phyloP scores from a whole-genome alignment of 2,888 invertebrate genomes.

The Drosophila flavopinicola region DNA sequence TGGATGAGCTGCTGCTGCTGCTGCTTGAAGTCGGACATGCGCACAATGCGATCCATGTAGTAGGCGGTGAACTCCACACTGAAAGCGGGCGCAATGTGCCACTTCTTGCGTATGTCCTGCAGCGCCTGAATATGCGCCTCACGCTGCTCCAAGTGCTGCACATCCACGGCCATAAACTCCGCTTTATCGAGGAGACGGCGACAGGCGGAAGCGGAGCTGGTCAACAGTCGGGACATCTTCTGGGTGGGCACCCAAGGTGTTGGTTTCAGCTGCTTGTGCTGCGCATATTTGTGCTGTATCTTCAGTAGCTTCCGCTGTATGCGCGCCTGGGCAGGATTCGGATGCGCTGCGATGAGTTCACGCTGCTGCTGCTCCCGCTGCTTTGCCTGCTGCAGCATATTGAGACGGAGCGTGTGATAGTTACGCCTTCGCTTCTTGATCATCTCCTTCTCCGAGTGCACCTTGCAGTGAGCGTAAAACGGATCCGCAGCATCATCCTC shows the following conservation, averaged over 20 bases:
- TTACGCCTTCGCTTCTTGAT: conserved; percentile 92
- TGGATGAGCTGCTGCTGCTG: conserved; percentile 90
- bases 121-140: conserved; percentile 92
- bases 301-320: conserved; percentile 93
- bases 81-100: conserved; percentile 97
- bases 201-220: conserved; percentile 95
- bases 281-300: conserved; percentile 92
- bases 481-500: conserved; percentile 98
- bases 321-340: conserved; percentile 89
- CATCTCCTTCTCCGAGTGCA: conserved; percentile 96
- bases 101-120: conserved; percentile 94
- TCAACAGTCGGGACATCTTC: conserved; percentile 95
- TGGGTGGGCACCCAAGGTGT: conserved; percentile 97
- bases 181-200: conserved; percentile 93
- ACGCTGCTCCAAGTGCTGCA: conserved; percentile 91
- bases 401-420: conserved; percentile 92
- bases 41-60: conserved; percentile 94
- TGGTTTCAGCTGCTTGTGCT: conserved; percentile 89
- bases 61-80: conserved; percentile 97
- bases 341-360: conserved; percentile 70
- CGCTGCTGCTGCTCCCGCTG: conserved; percentile 67
- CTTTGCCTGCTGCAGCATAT: conserved; percentile 89
- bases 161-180: conserved; percentile 95
- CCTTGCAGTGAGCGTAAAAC: conserved; percentile 97
- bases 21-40: conserved; percentile 91